Evolutionary conservation across 2,113 vertebrate genomes (phyloP).

Genomic region (Mormyrus iriodes): DNA sequence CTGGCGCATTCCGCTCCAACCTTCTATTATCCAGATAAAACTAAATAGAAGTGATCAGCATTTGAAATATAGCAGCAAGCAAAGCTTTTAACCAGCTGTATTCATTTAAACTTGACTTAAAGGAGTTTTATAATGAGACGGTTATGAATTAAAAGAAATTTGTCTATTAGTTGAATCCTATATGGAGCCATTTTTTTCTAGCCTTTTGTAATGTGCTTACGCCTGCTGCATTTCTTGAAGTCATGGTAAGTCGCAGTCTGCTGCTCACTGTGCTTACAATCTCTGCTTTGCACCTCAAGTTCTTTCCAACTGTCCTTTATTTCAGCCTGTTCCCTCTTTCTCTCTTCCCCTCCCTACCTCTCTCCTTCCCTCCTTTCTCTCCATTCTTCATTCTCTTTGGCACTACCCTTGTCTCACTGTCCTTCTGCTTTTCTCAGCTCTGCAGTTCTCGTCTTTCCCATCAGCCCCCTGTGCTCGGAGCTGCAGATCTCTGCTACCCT

Average conservation of each 20-base stretch:
- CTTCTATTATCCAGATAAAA: conserved; percentile 9
- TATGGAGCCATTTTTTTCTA: background rate
- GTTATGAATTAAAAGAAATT: background rate
- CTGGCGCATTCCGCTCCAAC: background rate
- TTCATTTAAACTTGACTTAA: background rate
- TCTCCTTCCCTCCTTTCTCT: background rate
- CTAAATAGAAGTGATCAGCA: background rate
- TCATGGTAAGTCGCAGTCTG: background rate
- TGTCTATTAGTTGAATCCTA: background rate
- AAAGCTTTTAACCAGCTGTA: background rate
- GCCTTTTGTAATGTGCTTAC: background rate
- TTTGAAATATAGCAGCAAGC: background rate
- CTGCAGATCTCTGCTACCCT: conserved; percentile 76
- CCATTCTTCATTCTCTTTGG: background rate
- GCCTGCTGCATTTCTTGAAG: background rate
- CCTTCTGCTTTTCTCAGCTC: conserved; percentile 70
- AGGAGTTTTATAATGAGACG: background rate
- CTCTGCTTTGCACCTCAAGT: background rate
- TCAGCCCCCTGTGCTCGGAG: conserved; percentile 76
- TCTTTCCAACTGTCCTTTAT: conserved; percentile 1
- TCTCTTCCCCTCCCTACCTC: background rate
- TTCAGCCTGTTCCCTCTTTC: background rate
- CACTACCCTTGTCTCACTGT: conserved; percentile 33
- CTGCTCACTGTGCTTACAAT: background rate
- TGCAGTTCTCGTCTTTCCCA: conserved; percentile 86